phyloP scores from a whole-genome alignment of 2,113 vertebrate species.

The Platysteira castanea region DNA sequence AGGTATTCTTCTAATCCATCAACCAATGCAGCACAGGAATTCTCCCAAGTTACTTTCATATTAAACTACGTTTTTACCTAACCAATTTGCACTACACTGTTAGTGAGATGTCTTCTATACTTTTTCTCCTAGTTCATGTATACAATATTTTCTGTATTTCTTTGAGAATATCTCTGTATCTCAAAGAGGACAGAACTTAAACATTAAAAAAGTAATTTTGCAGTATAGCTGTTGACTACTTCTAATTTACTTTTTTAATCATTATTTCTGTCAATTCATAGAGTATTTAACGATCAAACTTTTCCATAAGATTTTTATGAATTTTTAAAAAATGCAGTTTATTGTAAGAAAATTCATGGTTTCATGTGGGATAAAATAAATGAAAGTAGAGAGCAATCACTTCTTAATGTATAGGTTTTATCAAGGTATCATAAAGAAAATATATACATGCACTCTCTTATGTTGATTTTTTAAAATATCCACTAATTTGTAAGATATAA shows the following conservation, averaged over 20 bases:
- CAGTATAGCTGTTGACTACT: background rate
- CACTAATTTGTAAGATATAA: background rate
- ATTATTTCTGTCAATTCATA: background rate
- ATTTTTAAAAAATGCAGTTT: background rate
- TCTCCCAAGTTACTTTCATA: background rate
- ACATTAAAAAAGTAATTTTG: background rate
- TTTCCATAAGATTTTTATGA: background rate
- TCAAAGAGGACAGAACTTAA: background rate
- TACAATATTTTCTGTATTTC: background rate
- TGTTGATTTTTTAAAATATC: background rate
- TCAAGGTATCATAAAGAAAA: background rate
- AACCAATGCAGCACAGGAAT: background rate
- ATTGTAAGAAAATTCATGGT: background rate
- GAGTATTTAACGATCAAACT: background rate
- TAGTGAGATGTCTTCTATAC: background rate
- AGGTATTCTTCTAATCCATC: slow-evolving; percentile 5
- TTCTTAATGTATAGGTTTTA: background rate
- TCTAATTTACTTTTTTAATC: background rate
- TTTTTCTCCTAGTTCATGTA: background rate
- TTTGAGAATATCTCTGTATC: background rate
- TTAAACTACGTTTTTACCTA: background rate
- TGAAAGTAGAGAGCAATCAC: background rate
- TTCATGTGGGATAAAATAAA: background rate
- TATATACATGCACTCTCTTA: background rate
- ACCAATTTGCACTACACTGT: background rate